Evolutionary conservation across 2,113 vertebrate species (phyloP), one percentile per base, ranked within the genome.

Genomic region (Hemibates koningsi): DNA sequence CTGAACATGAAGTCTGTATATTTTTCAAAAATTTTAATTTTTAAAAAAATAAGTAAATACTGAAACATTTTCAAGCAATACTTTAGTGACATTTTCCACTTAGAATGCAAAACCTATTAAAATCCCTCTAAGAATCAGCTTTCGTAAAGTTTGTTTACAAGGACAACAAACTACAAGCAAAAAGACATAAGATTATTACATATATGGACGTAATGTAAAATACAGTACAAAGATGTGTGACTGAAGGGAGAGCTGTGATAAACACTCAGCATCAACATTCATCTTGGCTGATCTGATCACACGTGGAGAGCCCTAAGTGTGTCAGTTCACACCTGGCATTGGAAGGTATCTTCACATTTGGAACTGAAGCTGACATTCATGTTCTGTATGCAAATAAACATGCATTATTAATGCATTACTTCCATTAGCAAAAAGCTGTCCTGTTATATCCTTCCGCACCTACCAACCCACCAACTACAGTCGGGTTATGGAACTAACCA

Each of bases 31-130:
- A 0, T 27, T 21, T 1, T 2, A 13, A 9, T 71, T 7, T 4
- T 12, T 1, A 0, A 4, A 50, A 17, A 32, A 50, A 48, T 0
- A 19, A 19, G 6, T 76, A 29, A 19, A 50, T 50, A 52, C 5
- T 78, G 7, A 52, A 6, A 52, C 9, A 19, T 50, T 78, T 78
- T 32, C 10, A 32, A 50, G 27, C 27, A 52, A 17, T 78, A n/a
- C 24, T 78, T 78, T 17, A 19, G 43, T 50, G 43, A 48, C 6
- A 50, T 76, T 76, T 34, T 3, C 27, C 45, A 32, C 27, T 57
- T 57, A 24, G n/a, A 54, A 54, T 54, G 45, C 14, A 73, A 76
- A 76, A 50, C 14, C 43, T 29, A 29, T 32, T 78, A 78, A 78
- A 78, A 76, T 76, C 71, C 41, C 41, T 11, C 14, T 48, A 76